Evolutionary conservation across 2,888 invertebrate genomes (phyloP).

Genomic region (Pilophorus perplexus): DNA sequence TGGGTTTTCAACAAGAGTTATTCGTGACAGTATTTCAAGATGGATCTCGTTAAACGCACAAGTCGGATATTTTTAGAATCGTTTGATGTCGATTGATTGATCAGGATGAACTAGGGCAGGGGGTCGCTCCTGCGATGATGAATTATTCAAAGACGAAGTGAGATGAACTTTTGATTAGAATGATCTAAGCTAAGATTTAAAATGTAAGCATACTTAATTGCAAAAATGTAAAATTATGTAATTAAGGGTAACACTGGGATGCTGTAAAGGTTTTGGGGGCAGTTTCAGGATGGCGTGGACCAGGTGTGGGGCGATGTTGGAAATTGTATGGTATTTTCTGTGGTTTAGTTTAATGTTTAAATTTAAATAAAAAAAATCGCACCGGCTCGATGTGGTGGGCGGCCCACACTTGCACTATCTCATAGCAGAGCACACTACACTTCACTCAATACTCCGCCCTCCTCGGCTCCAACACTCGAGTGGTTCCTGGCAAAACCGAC

Average conservation of each 20-base stretch:
- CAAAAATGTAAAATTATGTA: too few relatives aligned
- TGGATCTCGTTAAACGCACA: too few relatives aligned
- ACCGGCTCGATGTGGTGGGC: conserved; percentile 39
- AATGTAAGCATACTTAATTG: too few relatives aligned
- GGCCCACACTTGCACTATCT: conserved; percentile 36
- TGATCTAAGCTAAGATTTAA: too few relatives aligned
- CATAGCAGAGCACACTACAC: conserved; percentile 34
- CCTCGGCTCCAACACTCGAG: conserved; percentile 14
- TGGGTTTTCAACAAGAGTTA: too few relatives aligned
- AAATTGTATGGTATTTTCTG: background rate
- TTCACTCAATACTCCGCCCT: conserved; percentile 40
- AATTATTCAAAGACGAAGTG: background rate
- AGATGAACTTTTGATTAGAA: too few relatives aligned
- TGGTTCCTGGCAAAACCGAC: conserved; percentile 2
- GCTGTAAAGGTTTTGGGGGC: too few relatives aligned
- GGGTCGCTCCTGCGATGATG: conserved; percentile 13
- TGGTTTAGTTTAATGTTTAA: background rate
- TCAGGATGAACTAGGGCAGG: conserved; percentile 36
- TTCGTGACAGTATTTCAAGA: too few relatives aligned
- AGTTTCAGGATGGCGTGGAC: too few relatives aligned
- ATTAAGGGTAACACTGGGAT: too few relatives aligned
- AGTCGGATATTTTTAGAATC: conserved; percentile 31
- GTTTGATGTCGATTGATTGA: conserved; percentile 39
- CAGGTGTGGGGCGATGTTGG: too few relatives aligned
- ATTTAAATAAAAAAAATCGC: conserved; percentile 19